phyloP scores from a whole-genome alignment of 2,113 vertebrate genomes.

The Hemiprocne comata region DNA sequence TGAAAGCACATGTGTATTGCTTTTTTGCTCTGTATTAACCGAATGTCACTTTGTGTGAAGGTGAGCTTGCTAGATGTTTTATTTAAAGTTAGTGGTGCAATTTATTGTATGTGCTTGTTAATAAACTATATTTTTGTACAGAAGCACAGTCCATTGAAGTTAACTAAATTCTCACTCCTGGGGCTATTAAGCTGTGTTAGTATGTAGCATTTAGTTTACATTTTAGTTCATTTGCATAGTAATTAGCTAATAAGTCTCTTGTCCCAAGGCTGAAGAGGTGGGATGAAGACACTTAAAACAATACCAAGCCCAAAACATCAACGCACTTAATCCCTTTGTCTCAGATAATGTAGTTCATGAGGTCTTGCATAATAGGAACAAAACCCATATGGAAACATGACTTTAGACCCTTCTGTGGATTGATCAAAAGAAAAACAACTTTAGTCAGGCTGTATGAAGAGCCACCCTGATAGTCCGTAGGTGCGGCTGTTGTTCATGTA shows the following conservation, averaged over 20 bases:
- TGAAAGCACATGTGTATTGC: constrained; percentile 17
- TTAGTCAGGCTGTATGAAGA: neutral
- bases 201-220: constrained; percentile 14
- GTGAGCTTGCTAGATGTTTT: constrained; percentile 41
- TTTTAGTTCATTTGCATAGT: constrained; percentile 3
- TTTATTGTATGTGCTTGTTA: constrained; percentile 45
- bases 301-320: neutral
- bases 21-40: constrained; percentile 43
- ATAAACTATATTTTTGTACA: constrained; percentile 56
- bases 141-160: neutral
- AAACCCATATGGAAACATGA: neutral
- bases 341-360: neutral
- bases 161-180: neutral
- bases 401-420: neutral
- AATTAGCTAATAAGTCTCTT: constrained; percentile 11
- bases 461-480: neutral
- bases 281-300: neutral
- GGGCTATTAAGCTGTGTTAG: neutral
- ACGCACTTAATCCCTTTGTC: neutral
- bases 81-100: constrained; percentile 28
- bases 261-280: neutral
- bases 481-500: neutral
- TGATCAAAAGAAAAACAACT: neutral
- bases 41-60: constrained; percentile 35
- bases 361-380: neutral